phyloP scores from a whole-genome alignment of 2,888 invertebrate genomes.

The Pterostichus niger region DNA sequence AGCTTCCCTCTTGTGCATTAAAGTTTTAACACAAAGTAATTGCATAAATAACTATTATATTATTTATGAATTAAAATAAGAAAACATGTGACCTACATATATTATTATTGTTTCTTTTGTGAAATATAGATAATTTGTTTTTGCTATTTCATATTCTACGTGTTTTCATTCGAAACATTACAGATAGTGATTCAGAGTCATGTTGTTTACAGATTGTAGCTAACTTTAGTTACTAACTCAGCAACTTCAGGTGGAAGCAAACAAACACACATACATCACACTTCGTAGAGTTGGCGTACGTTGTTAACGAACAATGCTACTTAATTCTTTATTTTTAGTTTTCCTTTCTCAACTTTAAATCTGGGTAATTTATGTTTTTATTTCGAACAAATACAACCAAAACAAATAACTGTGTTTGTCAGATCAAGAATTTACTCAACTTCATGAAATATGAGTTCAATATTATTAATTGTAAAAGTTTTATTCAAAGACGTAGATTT shows the following conservation, averaged over 20 bases:
- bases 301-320: conserved; percentile 25
- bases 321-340: conserved; percentile 22
- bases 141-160: background rate
- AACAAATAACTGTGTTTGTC: conserved; percentile 12
- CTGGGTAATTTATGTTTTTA: conserved; percentile 34
- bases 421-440: background rate
- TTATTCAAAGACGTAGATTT: background rate
- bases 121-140: background rate
- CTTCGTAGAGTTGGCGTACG: background rate
- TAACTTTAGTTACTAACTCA: conserved; percentile 24
- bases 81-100: background rate
- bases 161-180: background rate
- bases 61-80: too few species aligned
- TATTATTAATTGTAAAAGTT: background rate
- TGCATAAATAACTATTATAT: too few species aligned
- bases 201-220: conserved; percentile 36
- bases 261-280: conserved; percentile 36
- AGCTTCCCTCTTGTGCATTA: too few species aligned
- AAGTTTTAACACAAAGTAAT: too few species aligned
- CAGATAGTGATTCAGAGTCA: conserved; percentile 1
- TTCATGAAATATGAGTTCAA: background rate
- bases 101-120: background rate
- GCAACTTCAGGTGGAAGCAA: conserved; percentile 35
- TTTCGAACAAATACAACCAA: conserved; percentile 5
- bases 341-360: background rate